phyloP scores from a whole-genome alignment of 1,140 invertebrate species.

The Lucilia cuprina region DNA sequence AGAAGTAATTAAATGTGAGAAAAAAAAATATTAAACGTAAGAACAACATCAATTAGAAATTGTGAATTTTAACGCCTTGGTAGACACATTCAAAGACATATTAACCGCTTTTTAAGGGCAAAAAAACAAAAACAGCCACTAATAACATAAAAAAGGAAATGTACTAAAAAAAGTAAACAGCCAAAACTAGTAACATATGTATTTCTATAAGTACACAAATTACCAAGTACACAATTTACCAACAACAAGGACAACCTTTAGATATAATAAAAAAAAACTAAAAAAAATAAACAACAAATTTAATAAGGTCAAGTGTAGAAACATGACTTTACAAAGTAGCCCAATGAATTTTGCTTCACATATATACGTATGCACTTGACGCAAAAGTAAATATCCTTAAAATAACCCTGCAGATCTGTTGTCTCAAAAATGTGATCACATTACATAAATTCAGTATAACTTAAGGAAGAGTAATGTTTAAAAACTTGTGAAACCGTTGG shows the following conservation, averaged over 20 bases:
- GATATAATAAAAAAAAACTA: neutral
- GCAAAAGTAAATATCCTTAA: neutral
- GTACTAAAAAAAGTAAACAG: neutral
- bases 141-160: neutral
- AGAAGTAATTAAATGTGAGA: conserved; percentile 16
- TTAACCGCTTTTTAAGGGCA: neutral
- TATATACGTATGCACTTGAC: neutral
- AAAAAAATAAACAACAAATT: neutral
- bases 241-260: neutral
- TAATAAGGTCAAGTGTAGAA: conserved; percentile 24
- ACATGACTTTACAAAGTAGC: conserved; percentile 20
- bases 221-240: neutral
- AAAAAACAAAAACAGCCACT: neutral
- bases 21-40: neutral
- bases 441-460: too few relatives aligned
- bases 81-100: neutral
- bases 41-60: neutral
- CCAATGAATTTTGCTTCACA: neutral
- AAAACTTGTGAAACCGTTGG: neutral
- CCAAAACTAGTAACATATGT: neutral
- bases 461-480: neutral
- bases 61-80: conserved; percentile 28
- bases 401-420: neutral
- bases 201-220: neutral
- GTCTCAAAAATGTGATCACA: too few relatives aligned